phyloP scores from a whole-genome alignment of 2,797 vertebrate genomes.

The Threskiornis aethiopicus region DNA sequence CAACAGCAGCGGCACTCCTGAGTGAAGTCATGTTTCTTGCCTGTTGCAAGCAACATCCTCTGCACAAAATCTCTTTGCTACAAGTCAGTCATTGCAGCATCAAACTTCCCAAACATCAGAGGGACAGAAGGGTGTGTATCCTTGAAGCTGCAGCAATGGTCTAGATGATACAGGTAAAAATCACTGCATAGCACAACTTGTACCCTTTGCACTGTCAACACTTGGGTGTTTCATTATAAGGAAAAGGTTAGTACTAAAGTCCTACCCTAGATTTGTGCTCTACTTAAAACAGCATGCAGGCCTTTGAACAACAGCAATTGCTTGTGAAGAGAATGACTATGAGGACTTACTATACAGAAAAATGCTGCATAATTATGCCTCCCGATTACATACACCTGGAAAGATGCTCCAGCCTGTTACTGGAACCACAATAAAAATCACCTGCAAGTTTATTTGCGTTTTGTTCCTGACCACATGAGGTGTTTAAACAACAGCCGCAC shows the following conservation, averaged over 20 bases:
- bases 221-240: not conserved
- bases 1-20: not conserved
- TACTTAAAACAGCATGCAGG: not conserved
- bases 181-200: not conserved
- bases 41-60: not conserved
- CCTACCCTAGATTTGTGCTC: not conserved
- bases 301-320: slow-evolving; percentile 3
- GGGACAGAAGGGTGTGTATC: rapidly evolving
- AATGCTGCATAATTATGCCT: not conserved
- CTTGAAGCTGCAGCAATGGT: not conserved
- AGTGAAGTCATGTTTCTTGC: not conserved
- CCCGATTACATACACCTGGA: not conserved
- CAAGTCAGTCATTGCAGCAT: not conserved
- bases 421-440: slow-evolving; percentile 43
- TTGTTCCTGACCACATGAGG: not conserved
- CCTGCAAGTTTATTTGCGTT: not conserved
- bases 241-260: not conserved
- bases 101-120: not conserved
- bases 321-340: slow-evolving; percentile 1
- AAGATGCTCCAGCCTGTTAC: slow-evolving; percentile 37
- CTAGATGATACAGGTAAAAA: not conserved
- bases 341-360: not conserved
- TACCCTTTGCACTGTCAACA: not conserved
- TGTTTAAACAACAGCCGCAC: not conserved
- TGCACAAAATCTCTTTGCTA: not conserved